Evolutionary conservation across 2,888 invertebrate species (phyloP).

Genomic region (Macroteleia sp.): DNA sequence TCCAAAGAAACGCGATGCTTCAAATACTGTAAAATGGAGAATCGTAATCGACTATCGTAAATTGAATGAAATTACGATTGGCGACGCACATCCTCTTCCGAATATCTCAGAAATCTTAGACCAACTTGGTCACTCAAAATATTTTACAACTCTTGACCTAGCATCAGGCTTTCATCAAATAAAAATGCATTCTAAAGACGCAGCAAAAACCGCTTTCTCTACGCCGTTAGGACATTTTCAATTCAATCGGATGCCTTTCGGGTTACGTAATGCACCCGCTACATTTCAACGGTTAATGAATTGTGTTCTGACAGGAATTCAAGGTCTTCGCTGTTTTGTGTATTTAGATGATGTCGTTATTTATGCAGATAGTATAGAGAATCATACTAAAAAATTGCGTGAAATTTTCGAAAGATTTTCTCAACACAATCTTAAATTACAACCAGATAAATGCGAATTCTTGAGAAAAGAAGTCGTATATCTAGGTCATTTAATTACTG

Average conservation of each 20-base stretch:
- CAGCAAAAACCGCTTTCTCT: constrained; percentile 74
- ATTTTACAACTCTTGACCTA: no score
- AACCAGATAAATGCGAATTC: constrained; percentile 7
- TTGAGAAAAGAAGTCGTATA: neutral
- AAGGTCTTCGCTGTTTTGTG: constrained; percentile 67
- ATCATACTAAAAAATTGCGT: constrained; percentile 4
- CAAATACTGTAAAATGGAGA: constrained; percentile 56
- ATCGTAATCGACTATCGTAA: constrained; percentile 71
- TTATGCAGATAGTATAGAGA: neutral
- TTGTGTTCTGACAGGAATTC: constrained; percentile 66
- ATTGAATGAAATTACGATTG: constrained; percentile 71
- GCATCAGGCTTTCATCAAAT: constrained; percentile 69
- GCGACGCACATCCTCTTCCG: constrained; percentile 73
- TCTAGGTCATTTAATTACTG: constrained; percentile 24
- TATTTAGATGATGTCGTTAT: constrained; percentile 52
- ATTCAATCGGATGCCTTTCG: constrained; percentile 74
- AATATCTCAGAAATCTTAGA: constrained; percentile 72
- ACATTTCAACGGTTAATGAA: constrained; percentile 75
- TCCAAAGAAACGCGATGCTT: constrained; percentile 72
- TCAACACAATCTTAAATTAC: neutral
- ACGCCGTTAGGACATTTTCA: constrained; percentile 72
- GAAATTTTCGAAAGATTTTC: constrained; percentile 1
- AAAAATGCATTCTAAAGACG: constrained; percentile 68
- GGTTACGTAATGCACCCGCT: constrained; percentile 70
- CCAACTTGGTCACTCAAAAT: constrained; percentile 63